Evolutionary conservation across 2,888 invertebrate genomes (phyloP), one percentile per base, ranked within the genome.

Genomic region (Linnaemya tessellans): DNA sequence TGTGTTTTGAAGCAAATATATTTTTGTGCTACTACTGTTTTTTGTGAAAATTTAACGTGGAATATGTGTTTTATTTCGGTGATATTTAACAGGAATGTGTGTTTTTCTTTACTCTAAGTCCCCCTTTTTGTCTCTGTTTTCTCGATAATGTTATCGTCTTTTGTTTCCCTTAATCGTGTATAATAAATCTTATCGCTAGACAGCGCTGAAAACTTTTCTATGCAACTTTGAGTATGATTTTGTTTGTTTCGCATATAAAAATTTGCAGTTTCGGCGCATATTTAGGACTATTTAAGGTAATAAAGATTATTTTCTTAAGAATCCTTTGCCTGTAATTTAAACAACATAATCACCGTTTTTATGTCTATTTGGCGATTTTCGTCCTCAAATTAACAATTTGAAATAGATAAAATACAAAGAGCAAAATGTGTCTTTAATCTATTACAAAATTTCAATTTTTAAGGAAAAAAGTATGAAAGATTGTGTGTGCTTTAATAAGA

Each of bases 171-270:
- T 80, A 65, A 73, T 65, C 71, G 38, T 22, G 56, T 56, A 13
- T 46, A 71, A 71, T 79, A 70, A 80, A 71, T 71, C 71, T 56
- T 73, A 80, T 46, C 25, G 30, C 64, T 15, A 60, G 20, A 35
- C 25, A 56, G 64, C 56, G 22, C 5, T 46, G 35, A 56, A 65
- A 79, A 54, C 30, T 54, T 70, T 25, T 13, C 3, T 41, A 13
- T 20, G 22, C 30, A 58, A 54, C 2, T 9, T 11, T 43, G 10
- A 41, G 2, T n/a, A 46, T 7, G 4, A n/a, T 46, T 46, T 46
- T n/a, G 15, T n/a, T 43, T 46, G 0, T 46, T 15, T 46, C 15
- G 5, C 15, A 46, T 46, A 15, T 15, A 15, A 46, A 46, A n/a
- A 11, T 43, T 43, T 43, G 10, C 18, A n/a, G 46, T 49, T 49